A percentile compares a stretch with the other conserved stretches of the same genome.
Conservation (phyloP, 1,140 invertebrate species). For the Drosophila punjabiensis region DNA sequence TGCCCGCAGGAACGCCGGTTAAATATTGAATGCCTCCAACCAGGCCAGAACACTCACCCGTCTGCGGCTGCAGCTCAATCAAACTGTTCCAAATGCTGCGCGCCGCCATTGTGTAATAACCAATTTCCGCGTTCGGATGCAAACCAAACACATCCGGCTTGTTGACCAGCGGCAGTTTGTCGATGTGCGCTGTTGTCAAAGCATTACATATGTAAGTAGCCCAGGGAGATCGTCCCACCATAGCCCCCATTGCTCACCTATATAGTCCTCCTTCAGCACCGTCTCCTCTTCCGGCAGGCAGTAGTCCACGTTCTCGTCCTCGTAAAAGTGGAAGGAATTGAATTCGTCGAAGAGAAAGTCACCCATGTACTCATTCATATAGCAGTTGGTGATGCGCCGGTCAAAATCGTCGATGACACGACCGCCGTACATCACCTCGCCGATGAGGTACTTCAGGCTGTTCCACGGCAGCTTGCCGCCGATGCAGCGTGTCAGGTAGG, state of each 20-base stretch:
- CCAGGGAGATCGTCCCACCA: conserved; percentile 9
- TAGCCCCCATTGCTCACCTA: conserved; percentile 86
- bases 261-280: conserved; percentile 88
- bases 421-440: conserved; percentile 97
- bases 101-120: conserved; percentile 94
- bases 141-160: conserved; percentile 95
- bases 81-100: conserved; percentile 93
- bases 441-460: conserved; percentile 95
- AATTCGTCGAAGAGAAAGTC: conserved; percentile 96
- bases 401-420: conserved; percentile 96
- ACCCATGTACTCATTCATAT: conserved; percentile 97
- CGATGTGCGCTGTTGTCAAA: conserved; percentile 86
- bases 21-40: conserved; percentile 15
- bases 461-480: conserved; percentile 92
- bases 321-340: conserved; percentile 95
- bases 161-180: conserved; percentile 90
- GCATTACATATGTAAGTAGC: conserved; percentile 68
- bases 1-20: conserved; percentile 32
- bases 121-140: conserved; percentile 96
- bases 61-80: conserved; percentile 95
- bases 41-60: conserved; percentile 86
- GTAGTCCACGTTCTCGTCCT: conserved; percentile 91
- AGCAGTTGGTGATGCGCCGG: conserved; percentile 92
- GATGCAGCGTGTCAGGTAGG: conserved; percentile 91
- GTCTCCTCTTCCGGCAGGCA: conserved; percentile 90